Conservation (phyloP, 2,888 invertebrate genomes). For the Lasioglossum oenotherae region DNA sequence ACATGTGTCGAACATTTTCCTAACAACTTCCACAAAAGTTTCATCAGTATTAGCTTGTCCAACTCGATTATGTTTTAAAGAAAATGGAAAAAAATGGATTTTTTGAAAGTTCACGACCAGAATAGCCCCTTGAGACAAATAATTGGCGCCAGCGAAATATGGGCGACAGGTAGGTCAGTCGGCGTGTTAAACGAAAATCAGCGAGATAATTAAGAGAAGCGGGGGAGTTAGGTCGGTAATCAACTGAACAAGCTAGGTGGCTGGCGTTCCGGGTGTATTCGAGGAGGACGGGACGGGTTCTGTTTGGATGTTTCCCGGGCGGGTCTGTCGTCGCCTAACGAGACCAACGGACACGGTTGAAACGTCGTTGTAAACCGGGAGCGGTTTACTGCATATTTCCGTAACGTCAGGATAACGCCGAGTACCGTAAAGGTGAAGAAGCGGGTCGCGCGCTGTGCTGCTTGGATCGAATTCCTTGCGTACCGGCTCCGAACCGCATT, state of each 20-base stretch:
- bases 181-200: background rate
- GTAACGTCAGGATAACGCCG: slow-evolving; percentile 49
- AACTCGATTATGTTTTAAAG: background rate
- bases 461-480: slow-evolving; percentile 63
- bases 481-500: slow-evolving; percentile 50
- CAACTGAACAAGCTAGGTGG: background rate
- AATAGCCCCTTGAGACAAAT: background rate
- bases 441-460: slow-evolving; percentile 53
- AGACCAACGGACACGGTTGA: slow-evolving; percentile 18
- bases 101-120: too few species aligned
- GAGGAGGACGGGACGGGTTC: background rate
- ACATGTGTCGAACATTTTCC: background rate
- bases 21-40: background rate
- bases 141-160: background rate
- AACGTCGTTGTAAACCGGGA: slow-evolving; percentile 43
- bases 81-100: background rate
- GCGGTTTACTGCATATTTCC: slow-evolving; percentile 63
- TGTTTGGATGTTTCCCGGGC: background rate
- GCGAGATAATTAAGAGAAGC: background rate
- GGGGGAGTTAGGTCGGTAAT: background rate
- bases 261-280: background rate
- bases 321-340: slow-evolving; percentile 14
- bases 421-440: slow-evolving; percentile 70
- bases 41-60: background rate
- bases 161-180: background rate